A percentile compares a stretch with the other conserved stretches of the same genome.
phyloP scores from a whole-genome alignment of 1,140 invertebrate species.

The Aphelenchoides besseyi region DNA sequence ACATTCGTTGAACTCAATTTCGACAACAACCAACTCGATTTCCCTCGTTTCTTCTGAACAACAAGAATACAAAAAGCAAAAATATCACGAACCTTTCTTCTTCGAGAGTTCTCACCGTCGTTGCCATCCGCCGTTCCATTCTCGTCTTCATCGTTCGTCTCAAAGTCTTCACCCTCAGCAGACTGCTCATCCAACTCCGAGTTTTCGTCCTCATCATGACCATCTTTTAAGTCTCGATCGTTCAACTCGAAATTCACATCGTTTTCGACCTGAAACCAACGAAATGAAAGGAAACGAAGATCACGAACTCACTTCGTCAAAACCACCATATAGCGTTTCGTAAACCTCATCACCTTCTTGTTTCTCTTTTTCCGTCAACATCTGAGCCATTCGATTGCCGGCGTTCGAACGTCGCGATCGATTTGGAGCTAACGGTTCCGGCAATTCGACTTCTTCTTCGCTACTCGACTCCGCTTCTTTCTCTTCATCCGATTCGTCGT shows the following conservation, averaged over 20 bases:
- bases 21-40: constrained; percentile 2
- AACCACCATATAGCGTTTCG: constrained; percentile 48
- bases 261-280: constrained; percentile 41
- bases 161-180: constrained; percentile 42
- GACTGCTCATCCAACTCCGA: constrained; percentile 23
- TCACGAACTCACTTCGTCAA: constrained; percentile 36
- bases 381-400: constrained; percentile 45
- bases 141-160: constrained; percentile 47
- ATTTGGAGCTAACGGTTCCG: constrained; percentile 33
- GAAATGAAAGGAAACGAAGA: not conserved
- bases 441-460: constrained; percentile 32
- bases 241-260: constrained; percentile 47
- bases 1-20: not conserved
- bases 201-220: constrained; percentile 42
- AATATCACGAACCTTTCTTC: constrained; percentile 19
- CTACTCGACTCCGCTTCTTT: not conserved
- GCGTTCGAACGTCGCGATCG: constrained; percentile 41
- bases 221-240: constrained; percentile 35
- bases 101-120: constrained; percentile 28
- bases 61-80: not conserved
- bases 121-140: constrained; percentile 20
- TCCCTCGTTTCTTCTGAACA: not conserved
- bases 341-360: constrained; percentile 52
- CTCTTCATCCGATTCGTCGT: constrained; percentile 26
- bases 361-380: constrained; percentile 29